A percentile compares a stretch with the other conserved stretches of the same genome.
These are phyloP conservation scores for Megalurothrips usitatus DNA, from an alignment of 2,888 invertebrate species.

Conservation along the genomic window DNA sequence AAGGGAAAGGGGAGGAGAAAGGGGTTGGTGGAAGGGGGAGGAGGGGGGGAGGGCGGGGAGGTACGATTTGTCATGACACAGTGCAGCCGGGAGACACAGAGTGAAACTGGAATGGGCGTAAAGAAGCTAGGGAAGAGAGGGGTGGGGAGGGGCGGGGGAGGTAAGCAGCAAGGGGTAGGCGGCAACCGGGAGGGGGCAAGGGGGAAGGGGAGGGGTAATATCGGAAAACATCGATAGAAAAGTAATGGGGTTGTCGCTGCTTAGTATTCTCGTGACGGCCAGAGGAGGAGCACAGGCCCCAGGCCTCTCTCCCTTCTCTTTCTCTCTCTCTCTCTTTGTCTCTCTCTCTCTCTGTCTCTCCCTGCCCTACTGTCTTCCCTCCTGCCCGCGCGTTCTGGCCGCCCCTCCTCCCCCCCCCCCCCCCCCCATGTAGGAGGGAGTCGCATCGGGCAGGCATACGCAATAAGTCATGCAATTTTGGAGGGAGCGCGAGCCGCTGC, in stretches of 20 bases:
- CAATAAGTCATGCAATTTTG: no score
- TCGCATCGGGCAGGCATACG: no score
- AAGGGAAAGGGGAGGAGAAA: background rate
- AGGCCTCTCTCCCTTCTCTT: background rate
- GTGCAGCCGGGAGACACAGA: background rate
- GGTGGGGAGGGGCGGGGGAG: background rate
- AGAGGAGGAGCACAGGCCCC: background rate
- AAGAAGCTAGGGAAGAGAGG: background rate
- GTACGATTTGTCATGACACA: background rate
- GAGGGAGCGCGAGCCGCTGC: no score
- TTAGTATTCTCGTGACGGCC: conserved; percentile 14
- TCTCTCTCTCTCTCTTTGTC: background rate
- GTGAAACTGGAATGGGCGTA: background rate
- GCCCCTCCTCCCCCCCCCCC: no score
- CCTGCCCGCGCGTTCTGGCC: background rate
- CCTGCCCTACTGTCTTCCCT: background rate
- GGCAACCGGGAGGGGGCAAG: no score
- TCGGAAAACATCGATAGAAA: conserved; percentile 25
- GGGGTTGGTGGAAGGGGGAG: background rate
- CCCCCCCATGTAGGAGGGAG: background rate
- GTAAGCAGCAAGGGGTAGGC: no score
- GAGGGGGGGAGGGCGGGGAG: background rate
- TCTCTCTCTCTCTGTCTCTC: background rate
- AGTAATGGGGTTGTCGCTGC: conserved; percentile 18
- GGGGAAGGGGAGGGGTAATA: background rate